These are phyloP conservation scores for Melanotaenia duboulayi DNA, from an alignment of 2,113 vertebrate species.

Conservation along the genomic window DNA sequence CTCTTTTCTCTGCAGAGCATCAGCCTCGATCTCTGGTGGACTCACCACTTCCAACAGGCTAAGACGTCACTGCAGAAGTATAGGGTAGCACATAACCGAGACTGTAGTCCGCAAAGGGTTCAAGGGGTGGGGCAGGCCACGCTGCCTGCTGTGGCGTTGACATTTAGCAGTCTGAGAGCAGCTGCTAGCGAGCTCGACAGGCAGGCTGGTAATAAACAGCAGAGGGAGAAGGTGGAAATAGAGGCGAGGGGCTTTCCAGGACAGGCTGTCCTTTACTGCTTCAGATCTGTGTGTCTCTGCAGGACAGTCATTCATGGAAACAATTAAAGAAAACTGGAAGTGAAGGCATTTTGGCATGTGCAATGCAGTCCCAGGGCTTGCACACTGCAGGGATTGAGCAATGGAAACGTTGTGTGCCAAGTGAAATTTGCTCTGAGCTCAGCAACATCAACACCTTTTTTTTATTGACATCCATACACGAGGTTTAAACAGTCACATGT, in stretches of 20 bases:
- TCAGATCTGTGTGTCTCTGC: neutral
- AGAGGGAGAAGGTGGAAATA: slow-evolving; percentile 9
- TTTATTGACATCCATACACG: neutral
- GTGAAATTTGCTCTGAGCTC: slow-evolving; percentile 7
- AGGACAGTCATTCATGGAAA: neutral
- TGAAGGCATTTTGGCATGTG: slow-evolving; percentile 17
- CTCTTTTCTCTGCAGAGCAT: slow-evolving; percentile 14
- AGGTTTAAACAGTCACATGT: neutral
- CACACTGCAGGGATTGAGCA: slow-evolving; percentile 8
- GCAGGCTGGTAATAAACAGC: slow-evolving; percentile 36
- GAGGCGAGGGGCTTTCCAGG: slow-evolving; percentile 17
- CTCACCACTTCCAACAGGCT: slow-evolving; percentile 37
- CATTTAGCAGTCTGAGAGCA: slow-evolving; percentile 73
- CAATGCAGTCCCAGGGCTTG: neutral
- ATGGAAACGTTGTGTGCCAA: slow-evolving; percentile 14
- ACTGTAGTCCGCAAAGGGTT: slow-evolving; percentile 21
- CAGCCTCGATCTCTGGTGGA: slow-evolving; percentile 5
- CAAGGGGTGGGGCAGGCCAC: slow-evolving; percentile 19
- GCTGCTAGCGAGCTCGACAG: slow-evolving; percentile 60
- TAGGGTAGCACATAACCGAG: slow-evolving; percentile 47
- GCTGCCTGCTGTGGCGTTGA: slow-evolving; percentile 38
- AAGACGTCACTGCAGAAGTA: slow-evolving; percentile 49
- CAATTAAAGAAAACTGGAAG: neutral
- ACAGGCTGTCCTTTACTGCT: neutral
- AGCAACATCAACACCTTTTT: slow-evolving; percentile 25